phyloP scores from a whole-genome alignment of 2,113 vertebrate species.

The Brienomyrus brachyistius region DNA sequence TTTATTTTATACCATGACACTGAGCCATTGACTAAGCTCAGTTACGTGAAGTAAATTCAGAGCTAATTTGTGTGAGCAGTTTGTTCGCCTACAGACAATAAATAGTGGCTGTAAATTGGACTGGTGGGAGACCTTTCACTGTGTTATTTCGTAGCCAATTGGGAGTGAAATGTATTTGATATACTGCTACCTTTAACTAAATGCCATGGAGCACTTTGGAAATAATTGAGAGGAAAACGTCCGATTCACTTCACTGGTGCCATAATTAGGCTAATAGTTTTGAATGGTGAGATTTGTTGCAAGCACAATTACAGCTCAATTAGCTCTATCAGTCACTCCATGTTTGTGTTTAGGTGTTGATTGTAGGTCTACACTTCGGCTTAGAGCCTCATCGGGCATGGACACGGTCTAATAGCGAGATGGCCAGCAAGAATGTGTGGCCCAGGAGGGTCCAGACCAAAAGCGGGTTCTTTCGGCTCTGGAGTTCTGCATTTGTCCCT shows the following conservation, averaged over 20 bases:
- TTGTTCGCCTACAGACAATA: background rate
- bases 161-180: background rate
- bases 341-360: constrained; percentile 28
- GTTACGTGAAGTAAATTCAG: background rate
- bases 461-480: background rate
- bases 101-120: background rate
- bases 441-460: background rate
- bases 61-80: background rate
- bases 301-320: constrained; percentile 1
- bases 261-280: constrained; percentile 5
- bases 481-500: background rate
- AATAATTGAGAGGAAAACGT: constrained; percentile 2
- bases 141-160: background rate
- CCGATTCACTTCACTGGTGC: background rate
- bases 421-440: background rate
- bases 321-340: constrained; percentile 22
- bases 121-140: background rate
- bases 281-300: background rate
- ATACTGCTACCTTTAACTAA: background rate
- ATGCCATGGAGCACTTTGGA: background rate
- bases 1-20: constrained; percentile 39
- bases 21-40: constrained; percentile 24
- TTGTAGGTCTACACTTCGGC: constrained; percentile 18
- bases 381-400: background rate
- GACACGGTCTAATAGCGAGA: background rate